Base-by-base conservation (phyloP, 53 echinoderm and acorn worm genomes). In the Echinometra lucunter region DNA sequence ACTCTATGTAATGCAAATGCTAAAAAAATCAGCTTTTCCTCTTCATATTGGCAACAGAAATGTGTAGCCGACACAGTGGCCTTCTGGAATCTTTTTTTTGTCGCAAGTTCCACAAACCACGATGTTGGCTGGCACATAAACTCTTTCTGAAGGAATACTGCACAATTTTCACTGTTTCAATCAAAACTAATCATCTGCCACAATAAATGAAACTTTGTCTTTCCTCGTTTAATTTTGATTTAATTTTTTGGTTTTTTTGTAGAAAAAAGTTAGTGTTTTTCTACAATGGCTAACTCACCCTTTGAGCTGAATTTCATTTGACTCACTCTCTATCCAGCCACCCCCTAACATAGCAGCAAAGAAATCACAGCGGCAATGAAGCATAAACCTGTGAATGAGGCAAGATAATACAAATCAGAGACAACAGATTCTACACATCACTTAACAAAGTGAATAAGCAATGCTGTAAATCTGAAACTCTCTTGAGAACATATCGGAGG, bases 301-400 rank as follows among this genome's bases (percentile, higher is more conserved):
- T 90, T 85, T 94, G 10, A 98, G 93, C 15, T 92, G 89, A 44
- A 98, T 96, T 93, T 96, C 96, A 7, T 95, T 91, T 12, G 96
- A 90, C 58, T 87, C 95, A 83, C 99, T 98, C 93, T 98, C 99
- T 82, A 93, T 94, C 99, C 99, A 98, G 21, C 96, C 94, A 37
- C 99, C 99, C 69, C 91, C 95, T 2, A 98, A 91, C 99, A 98
- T 97, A 60, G 97, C 97, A 53, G 96, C 94, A 95, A 97, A 98
- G 89, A 97, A 97, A 28, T 96, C 85, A 53, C 96, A 95, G 5
- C 99, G 95, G 67, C 95, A 95, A 89, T 97, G 95, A 44, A 98
- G 95, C 11, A 97, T 92, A 91, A 95, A 97, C 74, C 99, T 98
- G 96, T 44, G 90, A 88, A 78, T 28, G 35, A 45, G 44, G 30